These are phyloP conservation scores for Ennomos erosarius DNA, from an alignment of 2,888 invertebrate genomes.

Conservation along the genomic window DNA sequence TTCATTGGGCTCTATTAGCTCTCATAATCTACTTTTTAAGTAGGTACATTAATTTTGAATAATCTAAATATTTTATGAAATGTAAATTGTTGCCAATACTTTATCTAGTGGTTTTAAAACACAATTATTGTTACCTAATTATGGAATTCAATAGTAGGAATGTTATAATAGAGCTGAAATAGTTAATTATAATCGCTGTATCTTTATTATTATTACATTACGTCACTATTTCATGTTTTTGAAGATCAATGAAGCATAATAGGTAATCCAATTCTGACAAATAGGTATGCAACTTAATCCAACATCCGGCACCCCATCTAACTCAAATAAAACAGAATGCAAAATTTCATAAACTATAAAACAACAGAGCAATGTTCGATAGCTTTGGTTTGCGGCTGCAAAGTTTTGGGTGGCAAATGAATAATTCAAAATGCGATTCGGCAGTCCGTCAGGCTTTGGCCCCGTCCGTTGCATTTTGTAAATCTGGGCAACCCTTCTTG, in stretches of 20 bases:
- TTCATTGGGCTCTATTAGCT: too few relatives aligned
- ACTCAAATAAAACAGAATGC: slow-evolving; percentile 50
- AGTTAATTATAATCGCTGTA: too few relatives aligned
- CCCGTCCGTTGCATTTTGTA: slow-evolving; percentile 74
- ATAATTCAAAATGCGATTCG: slow-evolving; percentile 80
- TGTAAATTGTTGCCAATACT: too few relatives aligned
- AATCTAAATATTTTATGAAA: too few relatives aligned
- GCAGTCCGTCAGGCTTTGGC: slow-evolving; percentile 76
- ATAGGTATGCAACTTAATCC: slow-evolving; percentile 11
- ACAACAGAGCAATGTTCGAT: slow-evolving; percentile 77
- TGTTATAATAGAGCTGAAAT: too few relatives aligned
- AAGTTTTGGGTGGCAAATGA: slow-evolving; percentile 77
- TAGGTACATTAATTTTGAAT: too few relatives aligned
- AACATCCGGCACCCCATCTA: slow-evolving; percentile 44
- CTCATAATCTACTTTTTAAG: too few relatives aligned
- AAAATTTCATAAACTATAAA: slow-evolving; percentile 73
- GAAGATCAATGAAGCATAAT: neutral
- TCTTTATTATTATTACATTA: too few relatives aligned
- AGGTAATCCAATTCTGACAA: slow-evolving; percentile 2
- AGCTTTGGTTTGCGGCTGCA: slow-evolving; percentile 56
- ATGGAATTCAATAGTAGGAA: too few relatives aligned
- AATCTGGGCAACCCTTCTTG: slow-evolving; percentile 55
- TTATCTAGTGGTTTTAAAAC: too few relatives aligned
- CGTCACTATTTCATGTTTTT: neutral
- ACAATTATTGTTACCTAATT: too few relatives aligned